Conservation (phyloP, 2,888 invertebrate genomes). For the Lingula anatina region DNA sequence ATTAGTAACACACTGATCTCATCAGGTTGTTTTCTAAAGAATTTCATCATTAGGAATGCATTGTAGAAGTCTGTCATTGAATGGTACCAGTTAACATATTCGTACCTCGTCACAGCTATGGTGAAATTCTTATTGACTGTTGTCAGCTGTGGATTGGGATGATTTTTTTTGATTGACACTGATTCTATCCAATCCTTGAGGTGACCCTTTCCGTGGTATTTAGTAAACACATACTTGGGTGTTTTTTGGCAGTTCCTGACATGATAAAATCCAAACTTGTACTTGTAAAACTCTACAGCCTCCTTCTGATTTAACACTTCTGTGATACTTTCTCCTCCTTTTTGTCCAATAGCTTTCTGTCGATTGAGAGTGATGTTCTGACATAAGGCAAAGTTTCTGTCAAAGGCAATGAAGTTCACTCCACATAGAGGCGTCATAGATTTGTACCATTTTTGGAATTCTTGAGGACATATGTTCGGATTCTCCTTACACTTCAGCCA, state of each 20-base stretch:
- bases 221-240: no score
- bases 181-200: conserved; percentile 18
- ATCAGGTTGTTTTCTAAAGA: conserved; percentile 20
- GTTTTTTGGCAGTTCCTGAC: conserved; percentile 14
- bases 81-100: conserved; percentile 43
- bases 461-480: no score
- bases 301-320: conserved; percentile 26
- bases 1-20: conserved; percentile 33
- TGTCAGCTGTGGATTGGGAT: neutral
- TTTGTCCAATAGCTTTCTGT: conserved; percentile 8
- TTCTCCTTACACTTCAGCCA: no score
- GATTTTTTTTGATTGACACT: neutral
- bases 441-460: no score
- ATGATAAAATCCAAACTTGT: conserved; percentile 23
- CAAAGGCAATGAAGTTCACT: no score
- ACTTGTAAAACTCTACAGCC: conserved; percentile 20
- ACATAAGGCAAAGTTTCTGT: no score
- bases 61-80: conserved; percentile 42
- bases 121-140: conserved; percentile 17
- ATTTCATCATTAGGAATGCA: conserved; percentile 27
- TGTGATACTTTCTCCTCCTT: conserved; percentile 23
- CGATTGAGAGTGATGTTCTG: conserved; percentile 4
- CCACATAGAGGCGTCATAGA: no score
- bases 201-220: conserved; percentile 14
- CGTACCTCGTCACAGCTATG: conserved; percentile 33